Base-by-base conservation (phyloP, 2,113 vertebrate genomes). In the Columba livia region DNA sequence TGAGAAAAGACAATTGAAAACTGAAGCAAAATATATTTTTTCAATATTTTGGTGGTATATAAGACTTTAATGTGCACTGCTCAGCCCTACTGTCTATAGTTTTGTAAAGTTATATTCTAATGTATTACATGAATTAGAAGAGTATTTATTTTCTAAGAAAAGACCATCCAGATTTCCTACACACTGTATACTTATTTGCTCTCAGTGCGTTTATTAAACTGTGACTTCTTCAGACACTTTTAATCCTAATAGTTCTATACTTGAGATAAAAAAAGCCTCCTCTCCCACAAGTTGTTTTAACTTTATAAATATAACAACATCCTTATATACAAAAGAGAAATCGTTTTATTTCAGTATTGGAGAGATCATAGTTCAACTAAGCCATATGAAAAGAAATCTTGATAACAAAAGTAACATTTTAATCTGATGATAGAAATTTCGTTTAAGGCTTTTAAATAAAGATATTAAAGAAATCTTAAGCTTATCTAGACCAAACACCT, bases 71-170 rank as follows among this genome's bases (percentile, higher is more conserved):
- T 62, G 32, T 89, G 34, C 15, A 56, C 11, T 88, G 9, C 24
- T 84, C 36, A 38, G 79, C 90, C 38, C 23, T 60, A 60, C 24
- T 42, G 5, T 26, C n/a, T 82, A 12, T 21, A 62, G 60, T 48
- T 94, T 79, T 50, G 34, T 87, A 51, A 79, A 93, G 58, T 71
- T 66, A 16, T 64, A 58, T 91, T 96, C 18, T n/a, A 84, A 93
- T 85, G 44, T 83, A 57, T 66, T 36, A 31, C 38, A 44, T 62
- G 47, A 88, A 14, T 93, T 71, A 40, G 47, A 67, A 86, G 75
- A 57, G n/a, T 71, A 67, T 69, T 70, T 73, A 12, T 95, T 95
- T 86, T 92, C 74, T 88, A 73, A 84, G 81, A 77, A 85, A 88
- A 95, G 57, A 65, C 17, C 28, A 61, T 28, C 40, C 17, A 9